Percentiles rank a stretch among this genome's conserved stretches.
Conservation (phyloP, 2,797 vertebrate genomes). For the Merluccius polli region DNA sequence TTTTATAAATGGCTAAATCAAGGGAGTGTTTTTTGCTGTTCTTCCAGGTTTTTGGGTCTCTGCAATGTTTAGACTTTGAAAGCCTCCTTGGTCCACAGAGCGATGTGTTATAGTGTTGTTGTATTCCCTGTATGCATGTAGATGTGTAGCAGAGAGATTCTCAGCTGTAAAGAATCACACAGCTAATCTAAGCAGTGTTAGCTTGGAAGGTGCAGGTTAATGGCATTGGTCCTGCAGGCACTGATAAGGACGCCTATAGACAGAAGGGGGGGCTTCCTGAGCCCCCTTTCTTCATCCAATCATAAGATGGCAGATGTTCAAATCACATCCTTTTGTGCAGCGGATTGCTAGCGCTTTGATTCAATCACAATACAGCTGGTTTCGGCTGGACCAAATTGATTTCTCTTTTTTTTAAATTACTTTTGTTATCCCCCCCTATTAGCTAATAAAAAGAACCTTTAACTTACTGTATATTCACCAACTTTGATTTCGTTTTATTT, state of each 20-base stretch:
- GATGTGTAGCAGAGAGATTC: conserved; percentile 10
- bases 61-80: conserved; percentile 6
- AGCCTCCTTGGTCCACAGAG: neutral
- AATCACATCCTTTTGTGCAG: conserved; percentile 58
- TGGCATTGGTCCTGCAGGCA: conserved; percentile 55
- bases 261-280: conserved; percentile 41
- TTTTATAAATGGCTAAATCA: neutral
- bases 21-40: neutral
- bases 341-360: conserved; percentile 45
- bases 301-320: conserved; percentile 58
- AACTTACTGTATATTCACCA: conserved; percentile 6
- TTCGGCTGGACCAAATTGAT: conserved; percentile 44
- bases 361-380: conserved; percentile 41
- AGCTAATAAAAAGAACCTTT: conserved; percentile 36
- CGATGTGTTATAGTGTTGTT: conserved; percentile 3
- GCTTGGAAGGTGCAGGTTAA: conserved; percentile 54
- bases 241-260: conserved; percentile 59
- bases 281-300: conserved; percentile 48
- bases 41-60: conserved; percentile 14
- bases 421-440: conserved; percentile 18
- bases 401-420: conserved; percentile 13
- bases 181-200: conserved; percentile 48
- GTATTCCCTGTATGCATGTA: conserved; percentile 13
- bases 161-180: conserved; percentile 37
- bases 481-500: neutral